Evolutionary conservation across 1,140 invertebrate species (phyloP), one percentile per base, ranked within the genome.

Genomic region (Linepithema humile): DNA sequence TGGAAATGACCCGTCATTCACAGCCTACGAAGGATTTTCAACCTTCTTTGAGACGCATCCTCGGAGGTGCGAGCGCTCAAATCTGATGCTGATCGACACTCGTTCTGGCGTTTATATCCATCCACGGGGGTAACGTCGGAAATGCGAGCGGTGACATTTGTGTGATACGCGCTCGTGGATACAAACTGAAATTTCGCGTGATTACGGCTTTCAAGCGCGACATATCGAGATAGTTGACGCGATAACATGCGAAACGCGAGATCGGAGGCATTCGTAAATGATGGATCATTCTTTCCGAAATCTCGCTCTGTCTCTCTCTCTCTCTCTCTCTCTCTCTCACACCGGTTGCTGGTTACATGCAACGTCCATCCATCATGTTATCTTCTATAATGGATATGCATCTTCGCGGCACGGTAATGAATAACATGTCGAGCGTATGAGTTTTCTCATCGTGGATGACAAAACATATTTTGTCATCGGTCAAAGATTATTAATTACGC

Each of bases 1-100:
- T 88, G 88, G 84, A 86, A 91, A 91, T 90, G 88, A 90, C 85
- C 87, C 90, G 90, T 91, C 88, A 89, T 90, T 86, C 84, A 78
- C 89, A 88, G 89, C 82, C 83, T 67, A 60, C 59, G 85, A 85
- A 86, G 38, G 60, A 48, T 57, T 64, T 43, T 32, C 48, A 45
- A 40, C 20, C 32, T 73, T 43, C 75, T 75, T 23, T 60, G 62
- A 23, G 45, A 12, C 29, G 6, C 45, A 29, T 20, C 53, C 0
- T 9, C 12, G 7, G 45, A 23, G 40, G 40, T 78, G 55, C 23
- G 15, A n/a, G 35, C 17, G 55, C 35, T 83, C 32, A 74, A 86
- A 75, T 74, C 85, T 23, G 65, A 1, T 55, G 5, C n/a, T 43
- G 82, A 67, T 65, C 32, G 48, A 32, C 55, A 26, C n/a, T 12